These are phyloP conservation scores for Oreochromis mossambicus DNA, from an alignment of 2,797 vertebrate genomes.

Conservation along the genomic window DNA sequence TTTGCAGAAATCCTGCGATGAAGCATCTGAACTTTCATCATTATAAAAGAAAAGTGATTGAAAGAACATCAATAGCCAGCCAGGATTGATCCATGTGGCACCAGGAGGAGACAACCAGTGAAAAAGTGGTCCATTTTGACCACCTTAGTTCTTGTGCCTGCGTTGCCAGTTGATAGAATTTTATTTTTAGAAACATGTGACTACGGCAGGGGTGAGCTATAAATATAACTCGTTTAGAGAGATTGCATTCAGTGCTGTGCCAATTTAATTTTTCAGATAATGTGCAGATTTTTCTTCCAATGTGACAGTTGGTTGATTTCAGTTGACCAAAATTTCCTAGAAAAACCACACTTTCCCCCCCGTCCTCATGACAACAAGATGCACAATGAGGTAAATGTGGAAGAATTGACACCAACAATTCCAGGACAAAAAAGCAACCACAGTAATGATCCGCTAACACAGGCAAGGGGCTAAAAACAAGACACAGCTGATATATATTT, in stretches of 20 bases:
- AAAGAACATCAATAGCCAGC: neutral
- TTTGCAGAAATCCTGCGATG: neutral
- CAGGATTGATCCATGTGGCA: neutral
- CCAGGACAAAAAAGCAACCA: slow-evolving; percentile 15
- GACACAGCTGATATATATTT: neutral
- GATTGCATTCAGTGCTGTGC: neutral
- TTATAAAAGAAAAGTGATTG: no score
- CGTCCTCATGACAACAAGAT: neutral
- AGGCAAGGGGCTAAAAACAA: neutral
- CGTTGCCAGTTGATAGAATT: neutral
- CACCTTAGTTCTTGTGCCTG: neutral
- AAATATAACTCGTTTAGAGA: neutral
- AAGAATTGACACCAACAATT: slow-evolving; percentile 15
- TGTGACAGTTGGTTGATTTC: neutral
- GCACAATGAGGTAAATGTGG: neutral
- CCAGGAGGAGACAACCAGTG: neutral
- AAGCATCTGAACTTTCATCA: neutral
- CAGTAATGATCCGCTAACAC: neutral
- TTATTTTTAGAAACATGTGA: neutral
- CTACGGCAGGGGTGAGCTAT: neutral
- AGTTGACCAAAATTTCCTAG: neutral
- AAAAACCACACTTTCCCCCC: neutral
- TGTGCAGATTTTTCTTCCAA: neutral
- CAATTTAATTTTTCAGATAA: neutral
- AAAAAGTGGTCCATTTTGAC: neutral